Evolutionary conservation across 2,113 vertebrate species (phyloP).

Genomic region (Anolis carolinensis): DNA sequence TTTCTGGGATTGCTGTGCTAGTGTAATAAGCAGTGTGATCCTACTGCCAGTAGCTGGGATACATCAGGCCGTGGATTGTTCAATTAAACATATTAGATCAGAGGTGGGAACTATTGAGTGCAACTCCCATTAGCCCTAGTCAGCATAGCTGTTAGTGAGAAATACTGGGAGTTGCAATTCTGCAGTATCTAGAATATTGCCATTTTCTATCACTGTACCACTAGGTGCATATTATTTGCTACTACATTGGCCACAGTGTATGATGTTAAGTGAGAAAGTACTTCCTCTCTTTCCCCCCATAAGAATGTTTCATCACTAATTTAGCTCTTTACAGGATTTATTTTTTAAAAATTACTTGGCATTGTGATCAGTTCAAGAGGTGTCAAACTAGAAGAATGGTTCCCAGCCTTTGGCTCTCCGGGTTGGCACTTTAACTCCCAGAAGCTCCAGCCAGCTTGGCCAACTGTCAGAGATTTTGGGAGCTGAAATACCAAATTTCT

Average conservation of each 20-base stretch:
- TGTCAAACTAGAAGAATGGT: background rate
- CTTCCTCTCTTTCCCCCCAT: too few species aligned
- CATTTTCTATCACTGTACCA: too few species aligned
- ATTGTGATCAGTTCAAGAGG: background rate
- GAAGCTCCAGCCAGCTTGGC: too few species aligned
- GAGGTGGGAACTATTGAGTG: too few species aligned
- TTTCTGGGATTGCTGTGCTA: background rate
- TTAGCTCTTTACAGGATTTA: background rate
- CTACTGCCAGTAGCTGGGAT: background rate
- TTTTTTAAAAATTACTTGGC: background rate
- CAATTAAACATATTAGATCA: background rate
- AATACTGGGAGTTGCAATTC: too few species aligned
- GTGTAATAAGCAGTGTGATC: background rate
- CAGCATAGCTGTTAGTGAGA: too few species aligned
- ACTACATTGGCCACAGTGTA: background rate
- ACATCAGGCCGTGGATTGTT: background rate
- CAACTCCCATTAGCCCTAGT: too few species aligned
- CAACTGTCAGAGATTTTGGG: too few species aligned
- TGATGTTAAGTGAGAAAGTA: background rate
- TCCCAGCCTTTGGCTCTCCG: background rate
- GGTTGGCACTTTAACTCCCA: too few species aligned
- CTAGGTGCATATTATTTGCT: background rate
- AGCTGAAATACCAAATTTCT: too few species aligned
- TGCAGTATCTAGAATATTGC: too few species aligned
- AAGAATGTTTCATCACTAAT: background rate